Conservation (phyloP, 2,888 invertebrate species). For the Myopa testacea region DNA sequence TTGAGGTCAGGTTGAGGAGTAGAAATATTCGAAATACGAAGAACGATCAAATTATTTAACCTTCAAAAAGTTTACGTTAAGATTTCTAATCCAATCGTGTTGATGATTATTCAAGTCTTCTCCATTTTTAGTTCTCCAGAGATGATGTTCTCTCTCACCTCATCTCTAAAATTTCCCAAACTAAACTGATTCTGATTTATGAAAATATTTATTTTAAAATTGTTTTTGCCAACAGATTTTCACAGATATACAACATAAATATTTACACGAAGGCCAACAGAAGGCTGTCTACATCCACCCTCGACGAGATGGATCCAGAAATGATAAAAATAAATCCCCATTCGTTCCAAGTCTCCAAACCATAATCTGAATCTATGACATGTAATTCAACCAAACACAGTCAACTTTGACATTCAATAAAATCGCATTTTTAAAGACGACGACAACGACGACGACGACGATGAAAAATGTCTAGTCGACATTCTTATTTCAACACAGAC, state of each 20-base stretch:
- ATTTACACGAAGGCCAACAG: slow-evolving; percentile 24
- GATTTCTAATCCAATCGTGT: too few species aligned
- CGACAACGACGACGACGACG: slow-evolving; percentile 41
- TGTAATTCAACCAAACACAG: slow-evolving; percentile 27
- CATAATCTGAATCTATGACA: slow-evolving; percentile 1
- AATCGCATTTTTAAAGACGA: slow-evolving; percentile 44
- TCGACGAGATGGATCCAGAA: background rate
- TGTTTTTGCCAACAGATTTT: background rate
- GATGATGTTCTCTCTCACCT: too few species aligned
- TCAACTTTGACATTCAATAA: slow-evolving; percentile 49
- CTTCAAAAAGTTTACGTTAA: too few species aligned
- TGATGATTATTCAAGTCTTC: too few species aligned
- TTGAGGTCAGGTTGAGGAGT: slow-evolving; percentile 4
- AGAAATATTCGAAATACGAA: background rate
- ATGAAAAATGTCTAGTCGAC: slow-evolving; percentile 60
- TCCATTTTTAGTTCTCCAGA: too few species aligned
- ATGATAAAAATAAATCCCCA: slow-evolving; percentile 23
- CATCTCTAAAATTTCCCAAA: too few species aligned
- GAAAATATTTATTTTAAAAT: background rate
- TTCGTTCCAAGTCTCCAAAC: slow-evolving; percentile 13
- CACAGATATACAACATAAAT: slow-evolving; percentile 5
- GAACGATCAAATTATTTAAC: background rate
- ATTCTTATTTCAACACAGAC: background rate
- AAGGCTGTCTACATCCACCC: background rate
- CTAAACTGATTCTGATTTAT: background rate